These are phyloP conservation scores for Pandion haliaetus DNA, from an alignment of 2,113 vertebrate genomes.

Conservation along the genomic window DNA sequence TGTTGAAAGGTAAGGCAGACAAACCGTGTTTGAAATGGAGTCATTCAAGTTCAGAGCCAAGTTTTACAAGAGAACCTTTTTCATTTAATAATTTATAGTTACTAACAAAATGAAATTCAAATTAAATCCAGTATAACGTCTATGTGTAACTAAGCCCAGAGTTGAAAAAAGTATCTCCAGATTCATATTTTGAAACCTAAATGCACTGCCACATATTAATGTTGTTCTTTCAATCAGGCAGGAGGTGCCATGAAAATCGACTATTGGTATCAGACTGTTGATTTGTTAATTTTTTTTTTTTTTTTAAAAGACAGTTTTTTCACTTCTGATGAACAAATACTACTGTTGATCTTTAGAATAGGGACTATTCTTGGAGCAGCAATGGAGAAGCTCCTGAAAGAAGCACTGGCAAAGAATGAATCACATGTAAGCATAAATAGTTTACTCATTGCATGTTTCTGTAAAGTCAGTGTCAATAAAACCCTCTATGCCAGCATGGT, in stretches of 20 bases:
- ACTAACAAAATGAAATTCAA: neutral
- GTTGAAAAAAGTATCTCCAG: neutral
- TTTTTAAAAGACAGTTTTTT: neutral
- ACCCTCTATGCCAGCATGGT: neutral
- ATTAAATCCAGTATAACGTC: neutral
- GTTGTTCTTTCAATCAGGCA: neutral
- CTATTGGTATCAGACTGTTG: neutral
- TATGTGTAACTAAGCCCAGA: neutral
- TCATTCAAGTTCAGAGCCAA: neutral
- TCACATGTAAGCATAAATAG: neutral
- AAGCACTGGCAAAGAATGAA: neutral
- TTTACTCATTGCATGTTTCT: neutral
- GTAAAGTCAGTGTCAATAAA: neutral
- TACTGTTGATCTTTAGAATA: neutral
- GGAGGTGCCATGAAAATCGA: neutral
- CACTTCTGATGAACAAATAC: neutral
- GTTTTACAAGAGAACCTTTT: neutral
- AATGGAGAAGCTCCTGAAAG: neutral
- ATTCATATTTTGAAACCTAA: neutral
- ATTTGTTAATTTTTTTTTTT: neutral
- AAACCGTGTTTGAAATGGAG: fast-evolving
- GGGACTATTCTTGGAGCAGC: neutral
- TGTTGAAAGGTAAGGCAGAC: neutral
- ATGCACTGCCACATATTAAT: neutral
- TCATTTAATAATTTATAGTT: neutral